These are phyloP conservation scores for Athalia circularis DNA, from an alignment of 2,888 invertebrate genomes.

Conservation along the genomic window DNA sequence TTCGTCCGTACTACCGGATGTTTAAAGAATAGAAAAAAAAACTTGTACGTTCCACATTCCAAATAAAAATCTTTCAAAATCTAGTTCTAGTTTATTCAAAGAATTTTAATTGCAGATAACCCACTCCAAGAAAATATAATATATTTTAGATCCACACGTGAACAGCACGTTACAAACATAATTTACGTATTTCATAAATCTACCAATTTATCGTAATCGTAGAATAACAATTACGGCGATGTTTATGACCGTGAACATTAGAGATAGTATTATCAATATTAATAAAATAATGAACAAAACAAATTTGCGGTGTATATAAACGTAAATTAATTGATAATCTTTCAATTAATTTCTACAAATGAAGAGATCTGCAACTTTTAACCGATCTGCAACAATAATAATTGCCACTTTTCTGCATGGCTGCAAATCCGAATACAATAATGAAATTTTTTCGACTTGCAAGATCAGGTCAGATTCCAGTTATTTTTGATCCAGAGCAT, in stretches of 20 bases:
- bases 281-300: neutral
- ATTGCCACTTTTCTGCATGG: neutral
- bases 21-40: constrained; percentile 13
- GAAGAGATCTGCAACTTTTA: neutral
- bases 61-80: constrained; percentile 17
- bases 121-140: neutral
- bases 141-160: neutral
- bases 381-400: no score
- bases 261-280: neutral
- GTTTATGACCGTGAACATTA: neutral
- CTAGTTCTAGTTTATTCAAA: neutral
- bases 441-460: neutral
- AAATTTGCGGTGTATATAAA: neutral
- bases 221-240: constrained; percentile 7
- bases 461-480: constrained; percentile 1
- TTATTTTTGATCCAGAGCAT: neutral
- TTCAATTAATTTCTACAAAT: neutral
- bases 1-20: no score
- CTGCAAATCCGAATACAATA: neutral
- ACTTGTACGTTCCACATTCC: constrained; percentile 21
- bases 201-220: neutral
- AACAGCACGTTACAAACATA: neutral
- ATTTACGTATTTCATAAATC: neutral
- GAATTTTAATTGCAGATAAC: neutral
- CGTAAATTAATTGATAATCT: constrained; percentile 3